Evolutionary conservation across 2,888 invertebrate genomes (phyloP), one percentile per base, ranked within the genome.

Genomic region (Ochropacha duplaris): DNA sequence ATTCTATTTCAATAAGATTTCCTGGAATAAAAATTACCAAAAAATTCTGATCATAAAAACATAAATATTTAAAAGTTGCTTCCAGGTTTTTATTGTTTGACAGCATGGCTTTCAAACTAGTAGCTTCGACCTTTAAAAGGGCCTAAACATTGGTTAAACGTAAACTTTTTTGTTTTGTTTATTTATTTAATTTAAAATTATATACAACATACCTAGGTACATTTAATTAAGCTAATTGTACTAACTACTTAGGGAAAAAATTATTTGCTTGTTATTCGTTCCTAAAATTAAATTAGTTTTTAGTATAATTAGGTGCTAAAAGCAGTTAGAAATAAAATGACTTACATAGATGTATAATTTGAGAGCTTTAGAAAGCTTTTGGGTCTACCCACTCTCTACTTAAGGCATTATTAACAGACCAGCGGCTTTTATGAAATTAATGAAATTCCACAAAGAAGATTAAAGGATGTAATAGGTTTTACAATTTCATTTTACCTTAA

Each of bases 361-460:
- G 34, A 16, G 52, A 31, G 31, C 31, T 19, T 19, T 22, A 2
- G 52, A 22, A 52, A 31, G 52, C 31, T 31, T 31, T 52, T 31
- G 52, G 22, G 52, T 31, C 52, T 34, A 31, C 52, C 52, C 52
- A 52, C 31, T 52, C 52, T 31, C 31, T 52, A 52, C 52, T 52
- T 31, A 31, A 34, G 31, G 22, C 22, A 22, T 52, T 52, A 52
- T 31, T 28, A 52, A 52, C 52, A 52, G 52, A 22, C 52, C 52
- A 52, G 31, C 11, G 52, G 52, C 31, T 52, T 52, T 52, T 52
- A 52, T 52, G 31, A 52, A 52, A 52, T 52, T 52, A 52, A 52
- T 51, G 50, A 51, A 51, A 51, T 52, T 31, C 31, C 34, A 52
- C 52, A 52, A 52, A 52, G 52, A 31, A 52, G 52, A 52, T 52